Base-by-base conservation (phyloP, 2,113 vertebrate species). In the Bambusicola thoracicus region DNA sequence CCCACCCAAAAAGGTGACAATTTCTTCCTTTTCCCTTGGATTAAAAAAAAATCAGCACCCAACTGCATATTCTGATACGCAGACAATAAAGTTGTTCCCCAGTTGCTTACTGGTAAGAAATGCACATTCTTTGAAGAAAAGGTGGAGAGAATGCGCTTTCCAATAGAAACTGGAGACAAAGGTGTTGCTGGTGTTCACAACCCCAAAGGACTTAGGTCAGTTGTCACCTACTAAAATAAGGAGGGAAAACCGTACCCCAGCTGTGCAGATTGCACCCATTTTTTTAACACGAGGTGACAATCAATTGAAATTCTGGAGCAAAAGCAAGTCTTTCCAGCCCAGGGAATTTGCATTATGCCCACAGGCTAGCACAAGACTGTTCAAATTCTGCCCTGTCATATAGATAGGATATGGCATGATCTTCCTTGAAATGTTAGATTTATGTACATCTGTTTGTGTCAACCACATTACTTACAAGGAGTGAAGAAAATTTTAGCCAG, bases 351-450 rank as follows among this genome's bases (percentile, higher is more conserved):
- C 94, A 96, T 95, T 91, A 92, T 88, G 73, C 81, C 95, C 86
- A 96, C 85, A 95, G 94, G 92, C 92, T 94, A 91, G 81, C 88
- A 92, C 82, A 91, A 94, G 74, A 91, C 91, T 81, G 66, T 87
- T 96, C 85, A 80, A 93, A 92, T 94, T 90, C 93, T 91, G 81
- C 90, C 91, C 74, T 89, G 78, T 94, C 92, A 85, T 73, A 92
- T 27, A 76, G 88, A 94, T 91, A 85, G 92, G 69, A 94, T 86
- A 90, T 87, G 93, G 88, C 90, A 84, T 82, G 93, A 92, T 95
- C 90, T 95, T 95, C 79, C 87, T 94, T 92, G 92, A 96, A 95
- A 91, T 79, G 73, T 86, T 94, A 95, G 93, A 92, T 91, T 94
- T 92, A 92, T 67, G 85, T 93, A 95, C 89, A 95, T 92, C 87